Conservation (phyloP, 2,113 vertebrate species). For the Perccottus glenii region DNA sequence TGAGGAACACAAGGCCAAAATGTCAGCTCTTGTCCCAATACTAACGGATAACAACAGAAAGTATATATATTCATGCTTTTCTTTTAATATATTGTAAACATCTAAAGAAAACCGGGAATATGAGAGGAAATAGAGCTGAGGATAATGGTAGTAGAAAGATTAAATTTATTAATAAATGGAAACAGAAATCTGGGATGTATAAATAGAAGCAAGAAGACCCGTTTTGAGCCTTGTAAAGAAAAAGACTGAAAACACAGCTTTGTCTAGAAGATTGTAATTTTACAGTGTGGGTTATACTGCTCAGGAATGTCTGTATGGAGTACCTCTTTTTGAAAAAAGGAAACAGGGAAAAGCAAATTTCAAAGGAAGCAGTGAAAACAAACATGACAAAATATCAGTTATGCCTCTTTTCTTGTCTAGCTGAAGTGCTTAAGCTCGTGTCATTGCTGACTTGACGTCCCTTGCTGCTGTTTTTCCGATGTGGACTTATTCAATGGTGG, state of each 20-base stretch:
- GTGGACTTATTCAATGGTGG: conserved; percentile 44
- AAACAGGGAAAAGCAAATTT: conserved; percentile 6
- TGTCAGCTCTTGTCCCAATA: too few relatives aligned
- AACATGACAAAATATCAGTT: conserved; percentile 10
- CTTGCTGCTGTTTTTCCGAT: conserved; percentile 30
- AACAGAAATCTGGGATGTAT: conserved; percentile 46
- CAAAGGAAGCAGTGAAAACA: conserved; percentile 1
- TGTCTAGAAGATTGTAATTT: conserved; percentile 39
- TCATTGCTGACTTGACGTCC: conserved; percentile 1
- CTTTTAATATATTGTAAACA: conserved; percentile 7
- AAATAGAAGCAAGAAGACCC: conserved; percentile 30
- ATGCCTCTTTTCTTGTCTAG: background rate
- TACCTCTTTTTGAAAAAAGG: conserved; percentile 10
- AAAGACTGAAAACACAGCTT: conserved; percentile 41
- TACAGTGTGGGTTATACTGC: conserved; percentile 17
- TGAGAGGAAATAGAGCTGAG: conserved; percentile 17
- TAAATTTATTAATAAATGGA: conserved; percentile 7
- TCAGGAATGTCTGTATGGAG: conserved; percentile 26
- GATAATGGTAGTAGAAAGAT: conserved; percentile 10
- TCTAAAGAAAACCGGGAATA: conserved; percentile 8
- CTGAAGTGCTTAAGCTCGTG: background rate
- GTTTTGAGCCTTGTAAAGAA: conserved; percentile 23
- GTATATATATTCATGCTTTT: too few relatives aligned
- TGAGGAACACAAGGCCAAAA: too few relatives aligned
- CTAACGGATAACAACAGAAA: too few relatives aligned